Base-by-base conservation (phyloP, 2,888 invertebrate genomes). In the Dione juno region DNA sequence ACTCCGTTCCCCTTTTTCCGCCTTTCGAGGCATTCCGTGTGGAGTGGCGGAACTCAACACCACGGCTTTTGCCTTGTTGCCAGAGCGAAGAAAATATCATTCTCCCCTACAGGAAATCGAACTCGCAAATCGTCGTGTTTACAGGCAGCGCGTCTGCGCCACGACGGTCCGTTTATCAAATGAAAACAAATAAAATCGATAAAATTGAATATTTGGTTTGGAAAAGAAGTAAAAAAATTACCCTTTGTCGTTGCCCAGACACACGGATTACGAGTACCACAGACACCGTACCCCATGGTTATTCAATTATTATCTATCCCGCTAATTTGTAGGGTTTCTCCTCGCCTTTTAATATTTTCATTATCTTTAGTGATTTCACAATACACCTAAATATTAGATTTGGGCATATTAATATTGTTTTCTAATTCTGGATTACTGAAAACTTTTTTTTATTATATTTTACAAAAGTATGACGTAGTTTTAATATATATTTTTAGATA, bases 261-360 rank as follows among this genome's bases (percentile, higher is more conserved):
- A 50, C 64, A 35, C 37, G 52, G 52, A 61, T 50, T 61, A 41
- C 41, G 41, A 61, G 76, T 74, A 75, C 75, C 74, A 78, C 74
- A 57, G 57, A 57, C 16, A 75, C 73, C 66, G 76, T 77, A 63
- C 82, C 80, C 77, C 79, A 79, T 77, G 79, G 76, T 82, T 86
- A 87, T 87, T 86, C 84, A 86, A 87, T 88, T 88, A 87, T 82
- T 80, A 74, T 71, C 74, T 73, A 80, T 82, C 81, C 83, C 40
- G 64, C 82, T 85, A 83, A 83, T 85, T 82, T 82, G 78, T 80
- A 81, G 65, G 71, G 35, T 52, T 64, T 64, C 64, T 21, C 13
- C 40, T 64, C 19, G 19, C 5, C 37, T 40, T 64, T 37, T 50
- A 64, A 50, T 2, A 21, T 16, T 50, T 50, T 16, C 19, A 50